Conservation (phyloP, 2,888 invertebrate species). For the Tromatobia lineatoria region DNA sequence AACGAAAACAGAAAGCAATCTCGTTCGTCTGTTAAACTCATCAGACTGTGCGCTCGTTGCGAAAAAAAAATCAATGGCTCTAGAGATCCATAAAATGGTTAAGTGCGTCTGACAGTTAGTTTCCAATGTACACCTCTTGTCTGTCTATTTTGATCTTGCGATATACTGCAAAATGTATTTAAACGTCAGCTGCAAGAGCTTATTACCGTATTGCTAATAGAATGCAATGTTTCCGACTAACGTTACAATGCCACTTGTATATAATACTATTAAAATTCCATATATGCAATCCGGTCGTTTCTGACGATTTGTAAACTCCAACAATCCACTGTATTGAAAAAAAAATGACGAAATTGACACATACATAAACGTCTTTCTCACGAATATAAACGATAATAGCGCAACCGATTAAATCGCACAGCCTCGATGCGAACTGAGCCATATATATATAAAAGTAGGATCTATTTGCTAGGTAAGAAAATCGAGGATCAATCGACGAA, state of each 20-base stretch:
- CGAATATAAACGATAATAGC: slow-evolving; percentile 5
- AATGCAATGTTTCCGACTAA: slow-evolving; percentile 36
- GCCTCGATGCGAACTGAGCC: slow-evolving; percentile 42
- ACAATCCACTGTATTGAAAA: slow-evolving; percentile 14
- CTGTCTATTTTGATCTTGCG: slow-evolving; percentile 25
- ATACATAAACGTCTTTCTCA: slow-evolving; percentile 18
- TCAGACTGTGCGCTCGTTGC: slow-evolving; percentile 44
- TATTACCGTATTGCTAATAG: slow-evolving; percentile 30
- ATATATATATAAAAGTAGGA: slow-evolving; percentile 25
- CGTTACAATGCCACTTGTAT: slow-evolving; percentile 47
- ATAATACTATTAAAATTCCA: slow-evolving; percentile 57
- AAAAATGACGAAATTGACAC: background rate
- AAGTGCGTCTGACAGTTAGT: slow-evolving; percentile 29
- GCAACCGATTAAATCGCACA: slow-evolving; percentile 49
- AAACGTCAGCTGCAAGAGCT: slow-evolving; percentile 36
- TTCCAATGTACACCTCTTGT: slow-evolving; percentile 28
- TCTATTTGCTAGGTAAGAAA: background rate
- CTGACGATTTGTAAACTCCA: slow-evolving; percentile 9
- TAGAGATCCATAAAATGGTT: slow-evolving; percentile 4
- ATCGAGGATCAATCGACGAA: slow-evolving; percentile 9
- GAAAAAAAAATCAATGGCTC: slow-evolving; percentile 4
- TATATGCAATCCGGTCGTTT: slow-evolving; percentile 31
- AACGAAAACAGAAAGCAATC: slow-evolving; percentile 21
- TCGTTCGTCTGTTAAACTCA: background rate
- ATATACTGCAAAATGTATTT: slow-evolving; percentile 38